Conservation (phyloP, 2,797 vertebrate species). For the Hypotaenidia philippensis region DNA sequence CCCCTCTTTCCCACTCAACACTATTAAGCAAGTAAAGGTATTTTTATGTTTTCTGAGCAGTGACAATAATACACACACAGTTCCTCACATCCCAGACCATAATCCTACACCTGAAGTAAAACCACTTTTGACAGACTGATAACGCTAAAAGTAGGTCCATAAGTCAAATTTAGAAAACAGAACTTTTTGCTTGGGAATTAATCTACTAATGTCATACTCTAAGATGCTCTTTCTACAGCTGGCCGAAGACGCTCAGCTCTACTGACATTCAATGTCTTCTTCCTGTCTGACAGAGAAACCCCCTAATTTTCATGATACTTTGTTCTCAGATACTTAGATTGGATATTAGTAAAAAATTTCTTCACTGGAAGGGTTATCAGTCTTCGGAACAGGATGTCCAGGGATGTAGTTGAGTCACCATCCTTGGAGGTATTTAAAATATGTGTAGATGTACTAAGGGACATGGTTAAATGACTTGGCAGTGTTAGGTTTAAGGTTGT, state of each 20-base stretch:
- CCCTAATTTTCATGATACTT: background rate
- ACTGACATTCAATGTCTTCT: background rate
- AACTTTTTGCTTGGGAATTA: background rate
- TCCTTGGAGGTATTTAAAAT: background rate
- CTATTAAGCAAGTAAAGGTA: background rate
- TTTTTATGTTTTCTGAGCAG: background rate
- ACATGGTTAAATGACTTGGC: background rate
- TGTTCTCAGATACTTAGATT: background rate
- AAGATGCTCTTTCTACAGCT: background rate
- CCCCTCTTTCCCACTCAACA: background rate
- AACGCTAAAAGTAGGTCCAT: background rate
- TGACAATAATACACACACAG: background rate
- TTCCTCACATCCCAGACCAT: background rate
- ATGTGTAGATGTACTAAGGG: background rate
- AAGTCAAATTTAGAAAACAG: background rate
- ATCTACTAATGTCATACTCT: background rate
- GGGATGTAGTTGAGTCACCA: background rate
- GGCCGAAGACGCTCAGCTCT: background rate
- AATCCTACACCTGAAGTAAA: background rate
- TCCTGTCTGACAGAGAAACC: background rate
- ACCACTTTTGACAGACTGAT: background rate
- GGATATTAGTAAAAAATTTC: background rate
- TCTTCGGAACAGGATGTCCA: background rate
- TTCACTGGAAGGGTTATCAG: background rate
- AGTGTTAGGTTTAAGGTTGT: fast-evolving